Base-by-base conservation (phyloP, 1,140 invertebrate species). In the Drosophila teissieri region DNA sequence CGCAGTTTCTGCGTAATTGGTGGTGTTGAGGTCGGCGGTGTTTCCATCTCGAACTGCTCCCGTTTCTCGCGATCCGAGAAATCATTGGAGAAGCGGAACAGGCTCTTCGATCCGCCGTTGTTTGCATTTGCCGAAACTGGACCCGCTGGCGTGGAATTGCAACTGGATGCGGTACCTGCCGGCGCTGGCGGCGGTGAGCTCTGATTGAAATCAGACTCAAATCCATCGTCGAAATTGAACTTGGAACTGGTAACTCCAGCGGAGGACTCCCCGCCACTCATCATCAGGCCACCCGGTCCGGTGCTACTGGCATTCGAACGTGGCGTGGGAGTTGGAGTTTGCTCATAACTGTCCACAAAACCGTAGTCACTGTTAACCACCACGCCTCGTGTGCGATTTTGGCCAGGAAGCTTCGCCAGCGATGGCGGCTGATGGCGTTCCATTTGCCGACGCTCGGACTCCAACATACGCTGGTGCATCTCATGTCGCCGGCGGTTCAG, bases 41-140 rank as follows among this genome's bases (percentile, higher is more conserved):
- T 46, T 14, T 88, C 80, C 58, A 72, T 24, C 5, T 88, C 84
- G 12, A 77, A 88, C 31, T 81, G 83, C 40, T 80, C 67, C 52
- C 79, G 46, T 42, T 91, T 92, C 34, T 94, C 93, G 17, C 93
- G 90, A 5, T 94, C 94, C 1, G 93, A 94, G 68, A 94, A 94
- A 75, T 94, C 94, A 69, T 94, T 94, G 12, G 94, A 94, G 75
- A 94, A 94, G 39, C 94, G 91, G 31, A 93, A 92, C n/a, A 92
- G 78, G 31, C 77, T 91, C 68, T 89, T 91, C 51, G 77, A 85
- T 22, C 79, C 81, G 5, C 53, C 46, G 45, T 67, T 58, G 45
- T 56, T 52, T 0, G 42, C 24, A 19, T 62, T 77, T 12, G 68
- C 76, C 3, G 90, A 88, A 34, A 77, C 57, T 1, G 70, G 64